Conservation (phyloP, 2,113 vertebrate species). For the Scatophagus argus region DNA sequence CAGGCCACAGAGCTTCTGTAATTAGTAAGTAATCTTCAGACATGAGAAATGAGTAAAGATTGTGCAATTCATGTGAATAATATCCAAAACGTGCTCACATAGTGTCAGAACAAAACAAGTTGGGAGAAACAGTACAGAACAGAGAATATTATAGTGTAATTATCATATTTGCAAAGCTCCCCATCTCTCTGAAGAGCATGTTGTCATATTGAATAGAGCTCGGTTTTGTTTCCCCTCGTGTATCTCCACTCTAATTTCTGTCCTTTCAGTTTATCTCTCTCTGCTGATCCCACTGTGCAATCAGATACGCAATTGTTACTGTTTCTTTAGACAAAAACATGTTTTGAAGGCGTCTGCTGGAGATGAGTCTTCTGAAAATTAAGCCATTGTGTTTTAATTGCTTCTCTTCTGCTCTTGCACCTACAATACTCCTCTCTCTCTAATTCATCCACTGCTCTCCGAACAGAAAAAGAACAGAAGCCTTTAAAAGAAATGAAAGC, state of each 20-base stretch:
- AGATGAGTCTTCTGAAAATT: slow-evolving; percentile 78
- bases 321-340: slow-evolving; percentile 64
- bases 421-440: slow-evolving; percentile 33
- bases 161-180: slow-evolving; percentile 50
- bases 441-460: slow-evolving; percentile 35
- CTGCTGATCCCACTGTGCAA: slow-evolving; percentile 61
- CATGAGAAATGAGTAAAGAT: not conserved
- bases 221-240: slow-evolving; percentile 62
- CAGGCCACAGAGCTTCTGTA: not conserved
- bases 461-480: slow-evolving; percentile 53
- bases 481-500: slow-evolving; percentile 24
- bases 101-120: not conserved
- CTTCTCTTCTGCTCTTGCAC: slow-evolving; percentile 75
- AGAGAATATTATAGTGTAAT: slow-evolving; percentile 40
- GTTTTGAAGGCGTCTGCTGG: slow-evolving; percentile 44
- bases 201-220: slow-evolving; percentile 58
- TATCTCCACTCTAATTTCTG: slow-evolving; percentile 56
- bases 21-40: not conserved
- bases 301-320: slow-evolving; percentile 68
- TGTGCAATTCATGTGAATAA: not conserved
- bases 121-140: slow-evolving; percentile 31
- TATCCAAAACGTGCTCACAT: not conserved
- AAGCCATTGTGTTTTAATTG: slow-evolving; percentile 85
- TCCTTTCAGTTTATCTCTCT: slow-evolving; percentile 57
- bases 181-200: slow-evolving; percentile 55